These are phyloP conservation scores for Caenorhabditis sp. DNA, from an alignment of 2,888 invertebrate species.

Conservation along the genomic window DNA sequence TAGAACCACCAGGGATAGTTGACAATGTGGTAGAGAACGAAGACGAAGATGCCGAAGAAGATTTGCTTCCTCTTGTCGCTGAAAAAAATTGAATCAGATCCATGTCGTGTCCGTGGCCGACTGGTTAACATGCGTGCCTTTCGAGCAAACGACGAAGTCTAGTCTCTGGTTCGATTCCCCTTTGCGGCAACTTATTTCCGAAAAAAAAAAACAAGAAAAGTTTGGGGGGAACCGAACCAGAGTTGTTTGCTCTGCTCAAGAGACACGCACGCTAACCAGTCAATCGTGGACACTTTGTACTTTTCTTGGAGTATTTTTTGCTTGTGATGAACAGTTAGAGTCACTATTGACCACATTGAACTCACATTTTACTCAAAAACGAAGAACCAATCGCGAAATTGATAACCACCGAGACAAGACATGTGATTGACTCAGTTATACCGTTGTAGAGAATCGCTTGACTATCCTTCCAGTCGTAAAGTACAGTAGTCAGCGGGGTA, in stretches of 20 bases:
- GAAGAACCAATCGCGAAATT: constrained; percentile 48
- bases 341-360: no score
- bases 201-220: no score
- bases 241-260: no score
- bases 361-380: constrained; percentile 48
- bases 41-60: constrained; percentile 42
- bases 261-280: no score
- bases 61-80: constrained; percentile 47
- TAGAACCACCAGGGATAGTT: constrained; percentile 55
- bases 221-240: no score
- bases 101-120: no score
- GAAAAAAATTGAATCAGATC: constrained; percentile 15
- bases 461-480: constrained; percentile 53
- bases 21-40: constrained; percentile 46
- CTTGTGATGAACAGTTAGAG: background rate
- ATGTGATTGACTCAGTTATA: constrained; percentile 45
- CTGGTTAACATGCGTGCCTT: no score
- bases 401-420: constrained; percentile 46
- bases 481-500: constrained; percentile 47
- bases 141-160: no score
- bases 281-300: no score
- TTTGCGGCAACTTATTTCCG: no score
- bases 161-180: no score
- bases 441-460: constrained; percentile 53
- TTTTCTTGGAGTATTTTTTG: background rate